phyloP scores from a whole-genome alignment of 1,140 invertebrate genomes.

The Rhopalosiphum maidis region DNA sequence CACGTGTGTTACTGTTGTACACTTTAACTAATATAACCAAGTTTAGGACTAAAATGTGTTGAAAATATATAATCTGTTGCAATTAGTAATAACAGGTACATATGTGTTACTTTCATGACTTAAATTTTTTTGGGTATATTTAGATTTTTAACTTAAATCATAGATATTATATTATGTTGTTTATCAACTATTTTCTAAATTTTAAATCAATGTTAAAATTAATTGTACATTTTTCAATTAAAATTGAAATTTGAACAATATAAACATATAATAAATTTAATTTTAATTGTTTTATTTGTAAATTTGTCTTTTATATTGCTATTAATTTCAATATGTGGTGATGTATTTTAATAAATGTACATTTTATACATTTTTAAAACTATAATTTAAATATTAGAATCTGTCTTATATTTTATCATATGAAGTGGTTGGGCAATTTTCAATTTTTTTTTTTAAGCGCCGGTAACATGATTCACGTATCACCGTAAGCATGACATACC shows the following conservation, averaged over 20 bases:
- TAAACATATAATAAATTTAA: neutral
- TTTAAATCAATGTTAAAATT: neutral
- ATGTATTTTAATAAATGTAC: neutral
- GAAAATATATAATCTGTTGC: neutral
- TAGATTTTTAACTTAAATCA: neutral
- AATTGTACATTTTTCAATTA: too few relatives aligned
- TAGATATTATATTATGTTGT: neutral
- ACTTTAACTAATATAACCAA: neutral
- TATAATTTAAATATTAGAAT: neutral
- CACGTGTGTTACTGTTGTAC: neutral
- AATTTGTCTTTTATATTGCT: neutral
- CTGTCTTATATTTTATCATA: neutral
- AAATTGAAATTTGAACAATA: too few relatives aligned
- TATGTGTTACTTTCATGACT: neutral
- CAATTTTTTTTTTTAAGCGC: conserved; percentile 38
- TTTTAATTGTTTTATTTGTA: neutral
- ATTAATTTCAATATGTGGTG: neutral
- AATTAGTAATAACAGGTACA: neutral
- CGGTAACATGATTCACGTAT: neutral
- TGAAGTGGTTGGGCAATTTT: neutral
- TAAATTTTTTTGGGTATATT: neutral
- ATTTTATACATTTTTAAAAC: neutral
- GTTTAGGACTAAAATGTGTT: neutral
- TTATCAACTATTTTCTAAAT: neutral
- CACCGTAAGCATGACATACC: neutral